A percentile compares a stretch with the other conserved stretches of the same genome.
These are phyloP conservation scores for Drosophila helvetica DNA, from an alignment of 2,888 invertebrate genomes.

Conservation along the genomic window DNA sequence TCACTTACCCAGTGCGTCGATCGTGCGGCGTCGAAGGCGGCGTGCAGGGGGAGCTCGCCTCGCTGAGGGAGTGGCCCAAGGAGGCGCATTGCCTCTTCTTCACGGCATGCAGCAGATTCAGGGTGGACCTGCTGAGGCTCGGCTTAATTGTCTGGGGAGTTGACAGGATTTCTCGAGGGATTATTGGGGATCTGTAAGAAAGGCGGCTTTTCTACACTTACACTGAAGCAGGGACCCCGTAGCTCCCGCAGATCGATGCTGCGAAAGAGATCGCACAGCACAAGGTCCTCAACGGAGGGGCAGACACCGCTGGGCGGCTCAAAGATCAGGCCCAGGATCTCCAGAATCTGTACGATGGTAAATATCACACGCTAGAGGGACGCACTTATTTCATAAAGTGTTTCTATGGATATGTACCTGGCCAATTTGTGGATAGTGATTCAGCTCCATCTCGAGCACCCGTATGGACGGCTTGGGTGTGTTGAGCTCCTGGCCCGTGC, in stretches of 20 bases:
- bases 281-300: conserved; percentile 91
- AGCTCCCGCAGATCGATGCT: conserved; percentile 95
- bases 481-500: conserved; percentile 92
- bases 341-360: conserved; percentile 89
- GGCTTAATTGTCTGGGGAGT: conserved; percentile 83
- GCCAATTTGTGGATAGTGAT: conserved; percentile 89
- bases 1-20: conserved; percentile 83
- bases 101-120: conserved; percentile 83
- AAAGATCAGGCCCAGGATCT: conserved; percentile 91
- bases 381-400: too few relatives aligned
- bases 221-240: conserved; percentile 91
- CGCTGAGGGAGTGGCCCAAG: conserved; percentile 83
- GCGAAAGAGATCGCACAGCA: conserved; percentile 92
- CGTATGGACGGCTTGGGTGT: conserved; percentile 90
- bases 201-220: conserved; percentile 83
- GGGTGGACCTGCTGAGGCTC: conserved; percentile 83
- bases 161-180: too few relatives aligned
- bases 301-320: conserved; percentile 87
- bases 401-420: conserved; percentile 29
- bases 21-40: conserved; percentile 84
- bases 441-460: conserved; percentile 89
- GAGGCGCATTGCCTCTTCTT: conserved; percentile 84
- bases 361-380: background rate
- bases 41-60: conserved; percentile 84
- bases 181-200: too few relatives aligned